A percentile compares a stretch with the other conserved stretches of the same genome.
phyloP scores from a whole-genome alignment of 2,888 invertebrate genomes.

The Augiades crinisus region DNA sequence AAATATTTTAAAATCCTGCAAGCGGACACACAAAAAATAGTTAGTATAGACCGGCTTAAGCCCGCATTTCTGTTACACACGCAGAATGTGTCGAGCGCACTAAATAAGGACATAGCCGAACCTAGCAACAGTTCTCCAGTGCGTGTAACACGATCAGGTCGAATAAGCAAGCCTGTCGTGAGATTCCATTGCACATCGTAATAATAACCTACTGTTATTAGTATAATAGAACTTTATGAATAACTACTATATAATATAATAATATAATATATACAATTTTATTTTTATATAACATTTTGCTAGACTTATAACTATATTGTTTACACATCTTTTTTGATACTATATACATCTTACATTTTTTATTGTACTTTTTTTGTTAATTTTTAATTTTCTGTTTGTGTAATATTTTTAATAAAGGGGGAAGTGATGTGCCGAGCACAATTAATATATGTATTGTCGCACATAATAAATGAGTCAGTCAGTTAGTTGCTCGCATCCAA shows the following conservation, averaged over 20 bases:
- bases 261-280: too few relatives aligned
- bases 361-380: background rate
- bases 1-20: constrained; percentile 28
- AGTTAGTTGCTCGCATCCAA: too few relatives aligned
- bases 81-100: background rate
- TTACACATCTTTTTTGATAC: too few relatives aligned
- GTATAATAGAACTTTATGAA: too few relatives aligned
- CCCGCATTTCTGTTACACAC: constrained; percentile 9
- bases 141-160: constrained; percentile 8
- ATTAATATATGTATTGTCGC: too few relatives aligned
- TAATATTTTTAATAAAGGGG: background rate
- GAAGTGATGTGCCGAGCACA: background rate
- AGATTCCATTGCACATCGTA: background rate
- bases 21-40: constrained; percentile 13
- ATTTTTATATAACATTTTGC: too few relatives aligned
- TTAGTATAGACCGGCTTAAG: constrained; percentile 22
- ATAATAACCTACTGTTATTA: too few relatives aligned
- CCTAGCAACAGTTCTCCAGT: constrained; percentile 7
- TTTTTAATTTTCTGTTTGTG: background rate
- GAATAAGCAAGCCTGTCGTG: constrained; percentile 1
- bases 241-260: background rate
- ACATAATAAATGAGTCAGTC: too few relatives aligned
- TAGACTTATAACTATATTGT: too few relatives aligned
- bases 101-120: background rate
- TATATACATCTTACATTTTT: too few relatives aligned